Evolutionary conservation across 2,113 vertebrate genomes (phyloP).

Genomic region (Ailuropoda melanoleuca): DNA sequence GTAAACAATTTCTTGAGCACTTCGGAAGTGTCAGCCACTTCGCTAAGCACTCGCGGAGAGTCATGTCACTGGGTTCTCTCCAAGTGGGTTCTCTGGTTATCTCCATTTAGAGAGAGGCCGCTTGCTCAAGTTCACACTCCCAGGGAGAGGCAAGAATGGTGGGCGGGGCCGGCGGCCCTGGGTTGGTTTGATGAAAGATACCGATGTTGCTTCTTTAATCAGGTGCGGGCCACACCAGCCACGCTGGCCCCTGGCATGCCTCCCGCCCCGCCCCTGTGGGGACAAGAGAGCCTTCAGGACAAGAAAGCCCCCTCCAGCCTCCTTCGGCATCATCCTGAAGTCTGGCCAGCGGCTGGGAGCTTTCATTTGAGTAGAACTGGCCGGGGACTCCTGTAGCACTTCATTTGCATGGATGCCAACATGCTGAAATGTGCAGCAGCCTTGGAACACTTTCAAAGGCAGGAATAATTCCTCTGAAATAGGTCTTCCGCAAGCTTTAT

Average conservation of each 20-base stretch:
- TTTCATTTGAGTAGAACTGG: constrained; percentile 93
- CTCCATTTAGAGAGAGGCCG: not conserved
- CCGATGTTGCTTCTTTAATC: not conserved
- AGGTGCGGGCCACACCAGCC: not conserved
- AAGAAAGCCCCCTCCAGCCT: constrained; percentile 66
- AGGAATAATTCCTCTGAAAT: constrained; percentile 99
- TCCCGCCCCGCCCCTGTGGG: too few relatives aligned
- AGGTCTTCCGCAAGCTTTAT: constrained; percentile 99
- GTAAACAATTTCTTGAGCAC: not conserved
- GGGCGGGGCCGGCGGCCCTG: not conserved
- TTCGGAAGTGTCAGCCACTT: not conserved
- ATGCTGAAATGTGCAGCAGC: constrained; percentile 98
- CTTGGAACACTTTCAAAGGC: constrained; percentile 99
- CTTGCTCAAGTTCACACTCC: not conserved
- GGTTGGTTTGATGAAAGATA: not conserved
- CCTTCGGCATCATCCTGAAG: constrained; percentile 50
- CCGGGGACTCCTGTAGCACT: constrained; percentile 91
- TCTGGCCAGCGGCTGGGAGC: constrained; percentile 81
- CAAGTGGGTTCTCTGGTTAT: not conserved
- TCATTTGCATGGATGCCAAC: constrained; percentile 99
- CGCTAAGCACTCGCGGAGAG: not conserved
- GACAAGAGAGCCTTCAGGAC: constrained; percentile 21
- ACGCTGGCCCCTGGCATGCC: not conserved
- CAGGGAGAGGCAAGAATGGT: not conserved
- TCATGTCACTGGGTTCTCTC: not conserved